Percentiles rank a stretch among this genome's conserved stretches.
These are phyloP conservation scores for Hippopotamus amphibius DNA, from an alignment of 2,113 vertebrate genomes.

Conservation along the genomic window DNA sequence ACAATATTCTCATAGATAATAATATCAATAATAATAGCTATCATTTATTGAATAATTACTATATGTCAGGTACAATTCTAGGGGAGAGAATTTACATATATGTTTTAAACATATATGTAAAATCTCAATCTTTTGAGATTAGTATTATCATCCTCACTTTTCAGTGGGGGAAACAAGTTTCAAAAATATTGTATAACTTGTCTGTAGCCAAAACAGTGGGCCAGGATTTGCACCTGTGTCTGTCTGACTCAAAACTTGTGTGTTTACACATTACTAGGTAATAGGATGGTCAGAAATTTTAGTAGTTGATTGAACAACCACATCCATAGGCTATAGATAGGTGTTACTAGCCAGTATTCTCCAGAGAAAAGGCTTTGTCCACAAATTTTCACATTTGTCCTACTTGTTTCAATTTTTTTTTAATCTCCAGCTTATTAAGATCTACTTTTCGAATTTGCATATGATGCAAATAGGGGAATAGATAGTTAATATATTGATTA, in stretches of 20 bases:
- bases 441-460: neutral
- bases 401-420: neutral
- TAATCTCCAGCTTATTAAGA: neutral
- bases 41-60: neutral
- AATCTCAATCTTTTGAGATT: neutral
- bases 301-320: neutral
- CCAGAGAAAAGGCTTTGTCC: neutral
- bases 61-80: neutral
- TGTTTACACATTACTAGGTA: neutral
- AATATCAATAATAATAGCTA: neutral
- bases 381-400: neutral
- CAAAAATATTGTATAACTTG: slow-evolving; percentile 1
- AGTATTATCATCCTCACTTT: neutral
- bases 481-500: neutral
- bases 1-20: neutral
- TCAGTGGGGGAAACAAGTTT: neutral
- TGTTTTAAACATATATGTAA: neutral
- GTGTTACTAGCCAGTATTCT: neutral
- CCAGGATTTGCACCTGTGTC: neutral
- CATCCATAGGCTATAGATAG: neutral
- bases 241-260: neutral
- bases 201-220: neutral
- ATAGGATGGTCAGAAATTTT: neutral
- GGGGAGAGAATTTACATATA: neutral
- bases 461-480: neutral